Conservation (phyloP, 2,797 vertebrate species). For the Galaxias olidus region DNA sequence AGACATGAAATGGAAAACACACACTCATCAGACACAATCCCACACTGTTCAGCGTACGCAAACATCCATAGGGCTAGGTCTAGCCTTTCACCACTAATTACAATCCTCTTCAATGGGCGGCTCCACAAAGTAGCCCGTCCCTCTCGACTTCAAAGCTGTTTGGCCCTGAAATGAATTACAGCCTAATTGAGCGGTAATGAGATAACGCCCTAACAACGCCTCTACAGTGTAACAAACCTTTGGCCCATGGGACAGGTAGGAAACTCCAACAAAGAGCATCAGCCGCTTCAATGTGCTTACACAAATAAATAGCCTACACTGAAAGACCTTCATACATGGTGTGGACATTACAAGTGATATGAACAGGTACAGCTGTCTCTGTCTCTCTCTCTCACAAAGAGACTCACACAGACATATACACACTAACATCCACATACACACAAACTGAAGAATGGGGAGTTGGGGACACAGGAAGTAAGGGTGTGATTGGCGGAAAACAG, state of each 20-base stretch:
- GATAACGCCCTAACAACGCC: conserved; percentile 1
- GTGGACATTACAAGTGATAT: background rate
- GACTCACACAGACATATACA: background rate
- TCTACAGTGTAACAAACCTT: background rate
- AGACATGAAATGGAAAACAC: background rate
- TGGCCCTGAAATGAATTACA: conserved; percentile 7
- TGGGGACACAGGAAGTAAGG: conserved; percentile 18
- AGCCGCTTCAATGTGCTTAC: conserved; percentile 6
- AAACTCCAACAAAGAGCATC: background rate
- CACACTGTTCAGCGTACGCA: background rate
- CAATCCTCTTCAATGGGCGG: background rate
- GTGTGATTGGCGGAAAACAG: conserved; percentile 6
- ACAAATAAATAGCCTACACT: conserved; percentile 13
- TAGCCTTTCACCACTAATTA: conserved; percentile 17
- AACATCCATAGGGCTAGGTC: background rate
- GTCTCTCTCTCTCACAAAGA: no score
- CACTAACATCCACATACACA: background rate
- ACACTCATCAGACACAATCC: background rate
- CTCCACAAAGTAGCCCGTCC: background rate
- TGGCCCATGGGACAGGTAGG: background rate
- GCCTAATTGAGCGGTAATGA: background rate
- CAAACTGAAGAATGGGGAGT: conserved; percentile 21
- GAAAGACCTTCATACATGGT: background rate
- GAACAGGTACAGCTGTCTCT: no score
- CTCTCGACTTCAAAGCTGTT: conserved; percentile 22